Base-by-base conservation (phyloP, 2,797 vertebrate genomes). In the Leptoclinus maculatus region DNA sequence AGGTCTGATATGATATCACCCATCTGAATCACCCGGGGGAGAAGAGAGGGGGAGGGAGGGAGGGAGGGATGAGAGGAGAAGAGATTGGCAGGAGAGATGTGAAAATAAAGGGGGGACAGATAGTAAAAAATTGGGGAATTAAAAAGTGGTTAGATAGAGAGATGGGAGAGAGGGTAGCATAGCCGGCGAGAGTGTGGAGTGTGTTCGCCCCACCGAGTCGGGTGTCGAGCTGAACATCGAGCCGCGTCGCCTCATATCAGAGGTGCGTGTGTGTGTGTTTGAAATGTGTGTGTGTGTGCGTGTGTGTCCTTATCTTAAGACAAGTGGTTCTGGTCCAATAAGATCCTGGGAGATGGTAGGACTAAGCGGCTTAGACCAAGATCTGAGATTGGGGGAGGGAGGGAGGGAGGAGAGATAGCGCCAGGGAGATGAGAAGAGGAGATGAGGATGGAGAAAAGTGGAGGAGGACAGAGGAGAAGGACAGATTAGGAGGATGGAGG, bases 281-380 rank as follows among this genome's bases (percentile, higher is more conserved):
- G 73, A 34, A 34, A 34, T 73, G 67, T 76, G 75, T 80, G 69
- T 78, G 66, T 66, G 32, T 7, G 56, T 78, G 70, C 76, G 56
- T 81, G 85, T 88, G 88, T 80, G 90, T 91, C 89, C 93, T 95
- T 95, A 96, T 96, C 95, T 91, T 88, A 89, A 91, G 91, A 92
- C 93, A 94, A 95, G 95, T 93, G 94, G 94, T 95, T 95, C 94
- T 92, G 95, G 94, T 94, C 94, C 91, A 90, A 87, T 92, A 90
- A 93, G 85, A 91, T 93, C 92, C 88, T 74, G 84, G 88, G 83
- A 92, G 92, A 93, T 92, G 92, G 93, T 85, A 90, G 88, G 85
- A 92, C 91, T 94, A 94, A 94, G 92, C 93, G 54, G 92, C 93
- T 93, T 93, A 94, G 82, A 85, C 84, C 64, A 16, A 91, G 87